Conservation (phyloP, 2,113 vertebrate species). For the Syngnathoides biaculeatus region DNA sequence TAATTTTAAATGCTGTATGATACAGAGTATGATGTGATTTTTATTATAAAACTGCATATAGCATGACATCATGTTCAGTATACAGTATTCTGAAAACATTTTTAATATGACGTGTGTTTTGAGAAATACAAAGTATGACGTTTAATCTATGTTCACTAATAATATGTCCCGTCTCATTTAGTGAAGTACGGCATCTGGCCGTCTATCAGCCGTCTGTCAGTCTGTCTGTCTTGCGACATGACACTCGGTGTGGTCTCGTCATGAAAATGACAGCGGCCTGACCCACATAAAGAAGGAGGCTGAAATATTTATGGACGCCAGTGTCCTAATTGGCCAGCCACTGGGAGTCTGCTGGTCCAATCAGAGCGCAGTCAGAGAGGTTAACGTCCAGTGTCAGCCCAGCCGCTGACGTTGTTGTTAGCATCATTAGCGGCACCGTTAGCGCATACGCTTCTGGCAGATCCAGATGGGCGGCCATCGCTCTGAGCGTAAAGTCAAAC, state of each 20-base stretch:
- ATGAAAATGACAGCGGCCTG: slow-evolving; percentile 39
- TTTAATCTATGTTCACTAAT: too few species aligned
- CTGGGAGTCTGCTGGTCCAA: slow-evolving; percentile 71
- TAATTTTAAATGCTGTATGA: too few species aligned
- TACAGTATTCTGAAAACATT: too few species aligned
- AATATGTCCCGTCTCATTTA: too few species aligned
- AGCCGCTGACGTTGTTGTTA: slow-evolving; percentile 17
- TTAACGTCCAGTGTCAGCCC: background rate
- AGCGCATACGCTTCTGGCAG: slow-evolving; percentile 33
- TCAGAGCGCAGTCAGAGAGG: slow-evolving; percentile 46
- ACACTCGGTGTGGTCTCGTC: slow-evolving; percentile 28
- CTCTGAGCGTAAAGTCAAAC: slow-evolving; percentile 55
- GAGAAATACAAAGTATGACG: too few species aligned
- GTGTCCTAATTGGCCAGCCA: slow-evolving; percentile 78
- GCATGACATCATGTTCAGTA: too few species aligned
- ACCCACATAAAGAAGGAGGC: slow-evolving; percentile 77
- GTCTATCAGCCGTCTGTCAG: too few species aligned
- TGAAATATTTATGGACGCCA: slow-evolving; percentile 81
- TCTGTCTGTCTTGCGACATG: background rate
- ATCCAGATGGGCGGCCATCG: slow-evolving; percentile 42
- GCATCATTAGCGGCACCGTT: slow-evolving; percentile 46
- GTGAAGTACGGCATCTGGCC: too few species aligned
- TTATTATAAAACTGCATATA: too few species aligned
- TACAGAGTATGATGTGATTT: too few species aligned
- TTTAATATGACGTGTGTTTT: too few species aligned